A percentile compares a stretch with the other conserved stretches of the same genome.
These are phyloP conservation scores for Pseudorasbora parva DNA, from an alignment of 2,113 vertebrate genomes.

Conservation along the genomic window DNA sequence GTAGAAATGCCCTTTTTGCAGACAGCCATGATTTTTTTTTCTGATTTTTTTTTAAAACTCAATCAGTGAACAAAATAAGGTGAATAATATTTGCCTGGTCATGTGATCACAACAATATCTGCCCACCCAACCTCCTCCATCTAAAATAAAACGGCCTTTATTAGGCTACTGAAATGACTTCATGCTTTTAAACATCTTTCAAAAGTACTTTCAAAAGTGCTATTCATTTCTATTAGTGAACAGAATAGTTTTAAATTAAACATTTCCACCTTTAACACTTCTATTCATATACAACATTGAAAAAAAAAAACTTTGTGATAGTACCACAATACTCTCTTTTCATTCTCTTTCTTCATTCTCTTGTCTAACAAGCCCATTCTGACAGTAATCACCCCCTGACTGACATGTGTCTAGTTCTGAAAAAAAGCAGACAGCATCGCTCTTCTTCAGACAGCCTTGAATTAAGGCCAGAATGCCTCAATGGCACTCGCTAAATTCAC, in stretches of 20 bases:
- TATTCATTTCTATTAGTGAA: neutral
- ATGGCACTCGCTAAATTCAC: conserved; percentile 31
- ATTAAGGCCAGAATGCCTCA: conserved; percentile 29
- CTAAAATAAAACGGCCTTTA: neutral
- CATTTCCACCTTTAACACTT: neutral
- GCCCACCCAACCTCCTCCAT: neutral
- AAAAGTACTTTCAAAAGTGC: neutral
- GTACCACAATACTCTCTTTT: neutral
- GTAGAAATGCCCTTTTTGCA: no score
- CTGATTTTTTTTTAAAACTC: no score
- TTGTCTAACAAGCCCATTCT: conserved; percentile 24
- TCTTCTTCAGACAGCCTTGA: conserved; percentile 54
- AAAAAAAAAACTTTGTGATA: conserved; percentile 22
- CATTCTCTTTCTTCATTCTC: neutral
- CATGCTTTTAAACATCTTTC: neutral
- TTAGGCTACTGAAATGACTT: neutral
- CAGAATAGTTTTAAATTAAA: neutral
- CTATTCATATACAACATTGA: neutral
- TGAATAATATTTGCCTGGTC: neutral
- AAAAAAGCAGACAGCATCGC: conserved; percentile 23
- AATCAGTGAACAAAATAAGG: neutral
- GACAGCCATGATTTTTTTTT: neutral
- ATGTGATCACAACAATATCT: neutral
- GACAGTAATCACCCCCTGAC: conserved; percentile 35
- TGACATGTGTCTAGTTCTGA: conserved; percentile 26